Evolutionary conservation across 2,888 invertebrate genomes (phyloP).

Genomic region (Callinectes sapidus): DNA sequence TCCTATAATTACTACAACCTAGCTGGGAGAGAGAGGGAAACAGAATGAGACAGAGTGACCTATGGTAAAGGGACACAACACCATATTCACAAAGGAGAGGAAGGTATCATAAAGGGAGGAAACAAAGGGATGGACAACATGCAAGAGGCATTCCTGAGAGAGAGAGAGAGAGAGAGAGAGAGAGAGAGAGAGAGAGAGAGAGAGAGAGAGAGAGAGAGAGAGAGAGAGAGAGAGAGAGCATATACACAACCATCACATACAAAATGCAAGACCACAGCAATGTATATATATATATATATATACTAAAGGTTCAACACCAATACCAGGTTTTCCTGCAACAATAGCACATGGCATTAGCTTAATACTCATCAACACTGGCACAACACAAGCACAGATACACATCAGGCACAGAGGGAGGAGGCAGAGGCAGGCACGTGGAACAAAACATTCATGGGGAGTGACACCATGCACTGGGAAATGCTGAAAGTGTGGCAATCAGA

Average conservation of each 20-base stretch:
- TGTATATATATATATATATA: too few relatives aligned
- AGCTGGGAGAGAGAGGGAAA: conserved; percentile 24
- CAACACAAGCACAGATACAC: not conserved
- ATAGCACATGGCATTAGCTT: not conserved
- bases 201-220: conserved; percentile 45
- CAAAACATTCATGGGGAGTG: not conserved
- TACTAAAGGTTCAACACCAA: not conserved
- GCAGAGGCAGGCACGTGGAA: not conserved
- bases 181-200: conserved; percentile 34
- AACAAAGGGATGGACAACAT: conserved; percentile 52
- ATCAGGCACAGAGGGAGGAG: not conserved
- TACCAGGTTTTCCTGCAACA: not conserved
- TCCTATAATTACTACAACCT: not conserved
- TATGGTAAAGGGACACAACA: conserved; percentile 52
- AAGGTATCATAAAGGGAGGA: conserved; percentile 39
- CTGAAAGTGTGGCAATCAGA: not conserved
- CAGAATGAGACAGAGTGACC: not conserved
- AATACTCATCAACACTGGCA: not conserved
- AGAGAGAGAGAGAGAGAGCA: conserved; percentile 44
- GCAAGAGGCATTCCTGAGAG: conserved; percentile 53
- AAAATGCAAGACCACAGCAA: not conserved
- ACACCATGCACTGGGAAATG: not conserved
- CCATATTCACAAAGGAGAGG: conserved; percentile 27
- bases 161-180: conserved; percentile 41
- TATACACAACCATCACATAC: not conserved